Evolutionary conservation across 2,888 invertebrate species (phyloP).

Genomic region (Globia sparganii): DNA sequence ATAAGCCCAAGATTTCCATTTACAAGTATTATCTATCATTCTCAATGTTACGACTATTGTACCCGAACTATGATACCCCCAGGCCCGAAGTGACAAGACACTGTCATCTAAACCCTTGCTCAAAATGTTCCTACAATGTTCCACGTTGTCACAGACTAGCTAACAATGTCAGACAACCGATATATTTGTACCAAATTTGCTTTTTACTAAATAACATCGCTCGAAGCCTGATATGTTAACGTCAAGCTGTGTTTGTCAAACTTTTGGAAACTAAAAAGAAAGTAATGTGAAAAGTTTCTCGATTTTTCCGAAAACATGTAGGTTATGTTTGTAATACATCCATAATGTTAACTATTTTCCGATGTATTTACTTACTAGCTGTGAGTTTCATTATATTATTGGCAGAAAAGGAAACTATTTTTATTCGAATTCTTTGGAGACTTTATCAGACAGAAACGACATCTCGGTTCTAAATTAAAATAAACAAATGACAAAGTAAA

Average conservation of each 20-base stretch:
- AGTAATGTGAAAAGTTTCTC: constrained; percentile 61
- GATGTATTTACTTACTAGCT: constrained; percentile 25
- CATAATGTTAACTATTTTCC: constrained; percentile 44
- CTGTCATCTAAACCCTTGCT: constrained; percentile 77
- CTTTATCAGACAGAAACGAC: background rate
- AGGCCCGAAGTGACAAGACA: constrained; percentile 76
- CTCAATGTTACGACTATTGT: constrained; percentile 66
- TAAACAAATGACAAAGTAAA: constrained; percentile 70
- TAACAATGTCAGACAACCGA: constrained; percentile 75
- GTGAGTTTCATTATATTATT: constrained; percentile 1
- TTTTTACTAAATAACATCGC: constrained; percentile 61
- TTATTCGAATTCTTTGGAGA: background rate
- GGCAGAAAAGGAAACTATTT: background rate
- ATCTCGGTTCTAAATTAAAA: constrained; percentile 24
- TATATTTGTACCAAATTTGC: constrained; percentile 56
- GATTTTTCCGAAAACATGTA: constrained; percentile 58
- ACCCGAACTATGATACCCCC: constrained; percentile 76
- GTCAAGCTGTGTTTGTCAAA: constrained; percentile 64
- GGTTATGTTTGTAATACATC: constrained; percentile 57
- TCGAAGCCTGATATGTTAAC: constrained; percentile 56
- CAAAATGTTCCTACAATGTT: constrained; percentile 56
- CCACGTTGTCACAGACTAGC: constrained; percentile 70
- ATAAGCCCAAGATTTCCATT: constrained; percentile 65
- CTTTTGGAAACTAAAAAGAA: constrained; percentile 62
- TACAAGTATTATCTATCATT: constrained; percentile 68